Percentiles rank a stretch among this genome's conserved stretches.
Evolutionary conservation across 2,797 vertebrate genomes (phyloP).

Genomic region (Anabas testudineus): DNA sequence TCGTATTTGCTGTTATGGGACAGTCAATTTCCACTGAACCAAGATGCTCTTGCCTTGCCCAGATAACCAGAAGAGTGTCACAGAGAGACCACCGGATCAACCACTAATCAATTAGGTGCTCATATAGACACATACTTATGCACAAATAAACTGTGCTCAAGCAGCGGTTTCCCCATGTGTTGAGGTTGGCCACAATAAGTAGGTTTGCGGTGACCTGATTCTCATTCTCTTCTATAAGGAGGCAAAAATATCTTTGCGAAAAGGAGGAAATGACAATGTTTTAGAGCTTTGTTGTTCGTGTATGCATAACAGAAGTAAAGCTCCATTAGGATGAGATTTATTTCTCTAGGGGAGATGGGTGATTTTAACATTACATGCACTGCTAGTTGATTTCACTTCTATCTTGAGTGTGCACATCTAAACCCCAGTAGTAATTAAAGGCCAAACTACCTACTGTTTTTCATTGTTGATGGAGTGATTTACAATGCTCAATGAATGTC

Average conservation of each 20-base stretch:
- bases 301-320: conserved; percentile 3
- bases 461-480: background rate
- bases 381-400: conserved; percentile 21
- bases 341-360: background rate
- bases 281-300: background rate
- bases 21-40: conserved; percentile 34
- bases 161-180: background rate
- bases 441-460: background rate
- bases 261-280: conserved; percentile 2
- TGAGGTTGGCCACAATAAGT: conserved; percentile 26
- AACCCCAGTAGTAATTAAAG: background rate
- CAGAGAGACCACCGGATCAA: conserved; percentile 7
- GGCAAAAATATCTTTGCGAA: conserved; percentile 1
- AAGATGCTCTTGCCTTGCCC: conserved; percentile 8
- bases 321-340: background rate
- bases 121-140: background rate
- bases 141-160: conserved; percentile 9
- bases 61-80: conserved; percentile 5
- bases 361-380: conserved; percentile 17
- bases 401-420: background rate
- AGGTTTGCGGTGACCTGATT: conserved; percentile 34
- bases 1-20: conserved; percentile 19
- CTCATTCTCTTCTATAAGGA: conserved; percentile 1
- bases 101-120: conserved; percentile 24
- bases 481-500: background rate